These are phyloP conservation scores for Chondrilla cf. caribensis DNA, from an alignment of 37 sponge, comb jelly and placozoan genomes.

Conservation along the genomic window DNA sequence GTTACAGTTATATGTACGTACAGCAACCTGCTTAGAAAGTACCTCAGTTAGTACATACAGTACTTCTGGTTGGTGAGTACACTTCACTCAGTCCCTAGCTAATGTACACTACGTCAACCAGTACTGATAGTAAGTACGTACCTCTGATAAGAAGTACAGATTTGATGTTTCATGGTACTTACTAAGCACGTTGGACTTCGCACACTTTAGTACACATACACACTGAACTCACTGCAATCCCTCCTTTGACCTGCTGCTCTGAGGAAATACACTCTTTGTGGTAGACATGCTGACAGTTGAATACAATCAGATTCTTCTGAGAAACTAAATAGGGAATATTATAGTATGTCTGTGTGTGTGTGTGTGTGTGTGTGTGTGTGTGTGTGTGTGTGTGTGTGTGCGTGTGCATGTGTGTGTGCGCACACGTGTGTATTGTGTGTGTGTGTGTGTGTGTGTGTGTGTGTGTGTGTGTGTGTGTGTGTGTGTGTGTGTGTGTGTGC, in stretches of 20 bases:
- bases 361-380: constrained; percentile 20
- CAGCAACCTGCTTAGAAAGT: too few relatives aligned
- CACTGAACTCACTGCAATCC: too few relatives aligned
- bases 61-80: too few relatives aligned
- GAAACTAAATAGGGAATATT: constrained; percentile 15
- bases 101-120: too few relatives aligned
- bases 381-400: constrained; percentile 14
- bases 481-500: constrained; percentile 10
- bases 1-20: too few relatives aligned
- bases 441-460: constrained; percentile 16
- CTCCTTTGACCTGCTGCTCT: neutral
- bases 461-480: constrained; percentile 15
- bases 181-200: too few relatives aligned
- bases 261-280: constrained; percentile 52
- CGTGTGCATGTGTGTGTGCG: neutral
- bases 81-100: too few relatives aligned
- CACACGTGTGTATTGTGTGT: neutral
- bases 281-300: constrained; percentile 86
- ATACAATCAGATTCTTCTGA: constrained; percentile 31
- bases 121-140: too few relatives aligned
- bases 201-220: too few relatives aligned
- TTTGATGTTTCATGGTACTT: too few relatives aligned
- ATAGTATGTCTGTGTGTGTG: neutral
- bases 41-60: too few relatives aligned
- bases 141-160: too few relatives aligned